Conservation (phyloP, 2,888 invertebrate species). For the Agelastica alni region DNA sequence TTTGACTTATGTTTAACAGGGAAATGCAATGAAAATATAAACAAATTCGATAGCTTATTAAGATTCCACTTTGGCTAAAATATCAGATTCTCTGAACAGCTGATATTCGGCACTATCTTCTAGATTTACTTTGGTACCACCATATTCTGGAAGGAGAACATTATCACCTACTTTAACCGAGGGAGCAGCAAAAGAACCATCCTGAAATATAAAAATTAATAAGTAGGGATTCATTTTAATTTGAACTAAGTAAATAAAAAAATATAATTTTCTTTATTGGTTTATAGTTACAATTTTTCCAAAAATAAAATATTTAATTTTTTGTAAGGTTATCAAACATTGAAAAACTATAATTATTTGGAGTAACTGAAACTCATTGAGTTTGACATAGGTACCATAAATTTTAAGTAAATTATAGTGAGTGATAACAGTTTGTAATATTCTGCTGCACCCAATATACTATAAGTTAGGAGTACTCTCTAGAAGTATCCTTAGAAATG, state of each 20-base stretch:
- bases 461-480: too few species aligned
- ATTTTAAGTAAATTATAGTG: too few species aligned
- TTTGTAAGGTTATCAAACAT: too few species aligned
- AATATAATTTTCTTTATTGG: not conserved
- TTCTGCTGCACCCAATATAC: too few species aligned
- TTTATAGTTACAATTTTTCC: not conserved
- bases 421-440: too few species aligned
- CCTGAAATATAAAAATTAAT: conserved; percentile 58
- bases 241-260: not conserved
- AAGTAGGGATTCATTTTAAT: not conserved
- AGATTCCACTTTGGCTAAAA: conserved; percentile 85
- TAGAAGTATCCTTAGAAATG: too few species aligned
- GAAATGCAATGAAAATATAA: conserved; percentile 27
- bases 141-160: conserved; percentile 96
- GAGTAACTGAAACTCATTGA: too few species aligned
- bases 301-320: too few species aligned
- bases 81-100: conserved; percentile 93
- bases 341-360: too few species aligned
- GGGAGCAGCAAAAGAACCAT: conserved; percentile 79
- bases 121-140: conserved; percentile 93
- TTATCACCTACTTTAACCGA: conserved; percentile 89
- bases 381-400: too few species aligned
- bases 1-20: conserved; percentile 32
- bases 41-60: conserved; percentile 20
- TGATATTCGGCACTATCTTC: conserved; percentile 91